Evolutionary conservation across 2,113 vertebrate genomes (phyloP).

Genomic region (Alectura lathami): DNA sequence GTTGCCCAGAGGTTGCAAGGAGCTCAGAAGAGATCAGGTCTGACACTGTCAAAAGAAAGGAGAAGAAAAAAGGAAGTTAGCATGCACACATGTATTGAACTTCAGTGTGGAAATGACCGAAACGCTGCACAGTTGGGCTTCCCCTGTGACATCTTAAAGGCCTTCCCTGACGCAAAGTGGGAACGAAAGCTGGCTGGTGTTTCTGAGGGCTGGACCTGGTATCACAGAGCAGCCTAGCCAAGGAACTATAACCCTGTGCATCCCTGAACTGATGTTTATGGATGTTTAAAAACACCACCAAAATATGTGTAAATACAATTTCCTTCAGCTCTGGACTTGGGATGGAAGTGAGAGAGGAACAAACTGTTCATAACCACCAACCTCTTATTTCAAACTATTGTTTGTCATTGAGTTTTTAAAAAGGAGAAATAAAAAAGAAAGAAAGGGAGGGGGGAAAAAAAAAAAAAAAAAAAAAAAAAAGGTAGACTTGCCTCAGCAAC

Average conservation of each 20-base stretch:
- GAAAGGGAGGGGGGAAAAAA: not conserved
- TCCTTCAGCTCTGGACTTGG: fast-evolving
- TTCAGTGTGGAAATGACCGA: fast-evolving
- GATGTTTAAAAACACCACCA: not conserved
- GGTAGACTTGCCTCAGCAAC: not conserved
- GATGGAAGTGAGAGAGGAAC: not conserved
- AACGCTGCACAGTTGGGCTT: not conserved
- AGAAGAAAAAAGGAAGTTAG: slow-evolving; percentile 13
- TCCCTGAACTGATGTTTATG: not conserved
- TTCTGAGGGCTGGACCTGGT: not conserved
- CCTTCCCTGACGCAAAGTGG: not conserved
- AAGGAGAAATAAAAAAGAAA: fast-evolving
- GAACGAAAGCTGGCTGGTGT: not conserved
- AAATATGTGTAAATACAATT: not conserved
- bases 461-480: not conserved
- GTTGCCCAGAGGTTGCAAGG: slow-evolving; percentile 48
- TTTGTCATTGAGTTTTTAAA: not conserved
- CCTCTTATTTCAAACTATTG: not conserved
- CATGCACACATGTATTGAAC: fast-evolving
- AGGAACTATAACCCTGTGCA: fast-evolving
- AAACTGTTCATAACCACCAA: not conserved
- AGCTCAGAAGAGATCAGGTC: slow-evolving; percentile 72
- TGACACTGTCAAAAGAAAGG: slow-evolving; percentile 72
- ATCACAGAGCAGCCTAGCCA: not conserved
- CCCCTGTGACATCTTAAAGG: not conserved